Percentiles rank a stretch among this genome's conserved stretches.
Conservation (phyloP, 2,113 vertebrate genomes). For the Boulengeromyrus knoepffleri region DNA sequence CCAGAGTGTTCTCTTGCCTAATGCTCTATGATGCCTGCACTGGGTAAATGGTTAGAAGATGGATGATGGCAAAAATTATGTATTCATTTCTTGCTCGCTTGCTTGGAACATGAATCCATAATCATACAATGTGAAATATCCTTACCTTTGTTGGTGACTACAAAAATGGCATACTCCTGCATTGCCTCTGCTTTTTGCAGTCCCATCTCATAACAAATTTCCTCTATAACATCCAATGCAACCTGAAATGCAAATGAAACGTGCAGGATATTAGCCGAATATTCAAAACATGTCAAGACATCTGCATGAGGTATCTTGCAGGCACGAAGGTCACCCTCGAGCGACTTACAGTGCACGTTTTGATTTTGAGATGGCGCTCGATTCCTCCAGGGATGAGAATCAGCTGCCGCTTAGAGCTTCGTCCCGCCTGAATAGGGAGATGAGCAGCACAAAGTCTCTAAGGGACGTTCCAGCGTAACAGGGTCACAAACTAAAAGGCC, state of each 20-base stretch:
- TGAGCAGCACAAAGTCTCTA: background rate
- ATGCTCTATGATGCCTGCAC: background rate
- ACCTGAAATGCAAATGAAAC: conserved; percentile 58
- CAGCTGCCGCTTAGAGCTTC: conserved; percentile 92
- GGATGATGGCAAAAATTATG: background rate
- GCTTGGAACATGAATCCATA: background rate
- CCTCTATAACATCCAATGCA: conserved; percentile 82
- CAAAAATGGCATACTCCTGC: conserved; percentile 82
- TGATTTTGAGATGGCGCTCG: conserved; percentile 90
- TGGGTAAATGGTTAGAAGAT: background rate
- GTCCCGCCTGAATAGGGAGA: conserved; percentile 69
- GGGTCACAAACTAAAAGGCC: background rate
- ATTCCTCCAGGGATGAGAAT: conserved; percentile 88
- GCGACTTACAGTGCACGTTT: conserved; percentile 78
- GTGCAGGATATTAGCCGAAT: background rate
- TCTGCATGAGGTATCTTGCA: background rate
- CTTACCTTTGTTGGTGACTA: conserved; percentile 76
- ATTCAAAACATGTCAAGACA: background rate
- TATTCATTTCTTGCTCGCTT: background rate
- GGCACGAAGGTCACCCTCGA: background rate
- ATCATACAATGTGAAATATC: background rate
- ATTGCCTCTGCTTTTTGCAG: conserved; percentile 73
- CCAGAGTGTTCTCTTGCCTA: background rate
- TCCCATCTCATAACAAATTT: conserved; percentile 88
- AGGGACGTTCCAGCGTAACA: background rate